Evolutionary conservation across 2,797 vertebrate species (phyloP), one percentile per base, ranked within the genome.

Genomic region (Falco cherrug): DNA sequence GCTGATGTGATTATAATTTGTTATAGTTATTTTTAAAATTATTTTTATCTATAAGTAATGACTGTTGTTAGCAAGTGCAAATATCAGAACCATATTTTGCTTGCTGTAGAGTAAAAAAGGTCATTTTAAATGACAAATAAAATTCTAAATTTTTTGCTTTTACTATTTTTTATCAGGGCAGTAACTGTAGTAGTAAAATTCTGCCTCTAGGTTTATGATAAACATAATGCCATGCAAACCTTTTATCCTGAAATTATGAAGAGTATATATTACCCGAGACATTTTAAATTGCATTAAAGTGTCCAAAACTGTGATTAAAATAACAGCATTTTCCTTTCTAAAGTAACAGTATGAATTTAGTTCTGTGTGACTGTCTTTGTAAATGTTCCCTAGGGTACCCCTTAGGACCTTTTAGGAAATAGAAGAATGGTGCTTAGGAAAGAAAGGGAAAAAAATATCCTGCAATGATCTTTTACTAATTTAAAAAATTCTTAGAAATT

Each of bases 401-500:
- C 29, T 63, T 48, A 45, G 12, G 24, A 77, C 7, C 7, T 79
- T 88, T 85, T 67, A 63, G 33, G 39, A 53, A 78, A 47, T 3
- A 39, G 24, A 87, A 80, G 29, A 45, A 19, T 48, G 26, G 10
- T 79, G 39, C 5, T 68, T 0, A 6, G 25, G 21, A 68, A 69
- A 56, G 82, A 47, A 89, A 48, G 39, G 39, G 13, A 47, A 63
- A 64, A 56, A 89, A 48, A 64, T 31, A 35, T 1, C n/a, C 22
- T 29, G 47, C 13, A 61, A 61, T 19, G 94, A 63, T 45, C 29
- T 65, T 83, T 68, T 79, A 57, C 86, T 94, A 91, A 73, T 87
- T 93, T 94, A 80, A 60, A 60, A 94, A 51, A 10, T 67, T 78
- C 67, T 79, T 74, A 73, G 75, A 93, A 92, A 80, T 77, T 9